Evolutionary conservation across 2,797 vertebrate species (phyloP).

Genomic region (Gadopsis marmoratus): DNA sequence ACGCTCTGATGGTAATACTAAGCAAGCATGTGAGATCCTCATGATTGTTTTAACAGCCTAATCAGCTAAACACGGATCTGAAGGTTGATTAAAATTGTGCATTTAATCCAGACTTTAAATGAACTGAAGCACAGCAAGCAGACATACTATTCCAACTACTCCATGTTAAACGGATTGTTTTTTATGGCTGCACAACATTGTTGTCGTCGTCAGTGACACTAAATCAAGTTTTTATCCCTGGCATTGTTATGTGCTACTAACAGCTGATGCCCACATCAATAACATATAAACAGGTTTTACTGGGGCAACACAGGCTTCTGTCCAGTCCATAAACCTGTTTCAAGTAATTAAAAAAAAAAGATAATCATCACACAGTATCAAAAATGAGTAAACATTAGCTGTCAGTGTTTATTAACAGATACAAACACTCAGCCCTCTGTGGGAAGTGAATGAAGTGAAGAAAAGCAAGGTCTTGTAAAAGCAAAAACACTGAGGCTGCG

Average conservation of each 20-base stretch:
- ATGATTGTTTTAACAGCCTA: slow-evolving; percentile 24
- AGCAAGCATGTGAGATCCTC: not conserved
- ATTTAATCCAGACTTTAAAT: slow-evolving; percentile 17
- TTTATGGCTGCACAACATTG: slow-evolving; percentile 16
- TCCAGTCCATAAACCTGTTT: slow-evolving; percentile 21
- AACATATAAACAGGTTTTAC: slow-evolving; percentile 12
- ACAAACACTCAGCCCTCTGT: slow-evolving; percentile 18
- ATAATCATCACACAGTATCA: slow-evolving; percentile 26
- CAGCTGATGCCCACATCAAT: slow-evolving; percentile 16
- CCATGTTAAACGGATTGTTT: slow-evolving; percentile 26
- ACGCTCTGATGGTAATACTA: slow-evolving; percentile 13
- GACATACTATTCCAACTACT: not conserved
- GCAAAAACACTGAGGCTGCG: slow-evolving; percentile 4
- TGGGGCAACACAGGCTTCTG: slow-evolving; percentile 9
- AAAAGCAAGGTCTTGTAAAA: not conserved
- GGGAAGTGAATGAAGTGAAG: slow-evolving; percentile 9
- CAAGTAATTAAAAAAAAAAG: slow-evolving; percentile 11
- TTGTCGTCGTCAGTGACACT: not conserved
- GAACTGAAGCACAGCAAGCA: slow-evolving; percentile 9
- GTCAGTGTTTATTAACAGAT: slow-evolving; percentile 29
- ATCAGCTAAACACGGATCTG: slow-evolving; percentile 28
- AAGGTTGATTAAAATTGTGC: slow-evolving; percentile 25
- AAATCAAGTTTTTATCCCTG: slow-evolving; percentile 19
- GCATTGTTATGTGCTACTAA: not conserved
- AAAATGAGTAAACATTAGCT: slow-evolving; percentile 37